Percentiles rank a stretch among this genome's conserved stretches.
phyloP scores from a whole-genome alignment of 2,113 vertebrate genomes.

The Bolborhynchus lineola region DNA sequence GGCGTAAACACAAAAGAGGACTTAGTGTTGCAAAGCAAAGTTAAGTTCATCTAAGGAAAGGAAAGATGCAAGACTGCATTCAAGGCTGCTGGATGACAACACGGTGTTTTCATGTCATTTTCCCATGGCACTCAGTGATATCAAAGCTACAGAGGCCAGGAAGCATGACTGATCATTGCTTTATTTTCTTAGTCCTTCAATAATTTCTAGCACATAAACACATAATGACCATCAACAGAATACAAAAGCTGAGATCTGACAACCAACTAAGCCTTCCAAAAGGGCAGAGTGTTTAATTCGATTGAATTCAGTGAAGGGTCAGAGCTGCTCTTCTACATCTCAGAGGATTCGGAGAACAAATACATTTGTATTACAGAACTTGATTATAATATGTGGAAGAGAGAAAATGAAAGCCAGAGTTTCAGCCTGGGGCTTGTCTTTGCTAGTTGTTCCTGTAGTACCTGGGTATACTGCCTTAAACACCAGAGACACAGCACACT shows the following conservation, averaged over 20 bases:
- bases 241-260: not conserved
- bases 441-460: not conserved
- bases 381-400: not conserved
- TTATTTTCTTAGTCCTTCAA: slow-evolving; percentile 17
- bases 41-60: not conserved
- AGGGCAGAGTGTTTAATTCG: not conserved
- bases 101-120: not conserved
- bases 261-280: not conserved
- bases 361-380: not conserved
- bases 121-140: not conserved
- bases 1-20: not conserved
- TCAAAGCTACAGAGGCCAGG: not conserved
- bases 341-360: not conserved
- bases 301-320: not conserved
- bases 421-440: not conserved
- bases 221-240: not conserved
- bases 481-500: not conserved
- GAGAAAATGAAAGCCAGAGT: not conserved
- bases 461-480: not conserved
- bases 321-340: not conserved
- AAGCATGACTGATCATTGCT: not conserved
- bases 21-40: not conserved
- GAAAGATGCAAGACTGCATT: not conserved
- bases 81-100: not conserved
- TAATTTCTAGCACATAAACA: slow-evolving; percentile 16